These are phyloP conservation scores for Pseudococcus viburni DNA, from an alignment of 2,888 invertebrate species.

Conservation along the genomic window DNA sequence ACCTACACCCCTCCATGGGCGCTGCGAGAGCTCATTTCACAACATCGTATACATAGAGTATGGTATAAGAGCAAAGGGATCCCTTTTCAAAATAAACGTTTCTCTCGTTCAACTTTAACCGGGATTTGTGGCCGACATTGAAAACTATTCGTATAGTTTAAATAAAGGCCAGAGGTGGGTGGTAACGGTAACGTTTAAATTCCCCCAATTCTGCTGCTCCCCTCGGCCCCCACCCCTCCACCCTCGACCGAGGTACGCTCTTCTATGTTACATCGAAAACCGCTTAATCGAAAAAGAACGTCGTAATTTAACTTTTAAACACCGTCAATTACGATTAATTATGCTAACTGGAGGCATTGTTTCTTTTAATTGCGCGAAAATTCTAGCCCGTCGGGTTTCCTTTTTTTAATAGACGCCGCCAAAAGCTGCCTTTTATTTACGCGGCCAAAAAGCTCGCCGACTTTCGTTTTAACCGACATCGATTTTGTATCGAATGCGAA, in stretches of 20 bases:
- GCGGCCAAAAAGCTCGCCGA: too few relatives aligned
- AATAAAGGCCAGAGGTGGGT: background rate
- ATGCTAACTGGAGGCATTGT: slow-evolving; percentile 20
- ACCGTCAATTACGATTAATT: slow-evolving; percentile 52
- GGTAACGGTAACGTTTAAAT: background rate
- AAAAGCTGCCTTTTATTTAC: too few relatives aligned
- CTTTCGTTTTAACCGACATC: too few relatives aligned
- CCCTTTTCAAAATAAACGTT: slow-evolving; percentile 8
- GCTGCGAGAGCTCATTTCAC: too few relatives aligned
- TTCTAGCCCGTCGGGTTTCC: background rate
- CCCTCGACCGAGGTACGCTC: background rate
- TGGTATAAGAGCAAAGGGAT: background rate
- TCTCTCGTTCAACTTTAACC: slow-evolving; percentile 27
- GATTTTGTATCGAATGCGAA: too few relatives aligned
- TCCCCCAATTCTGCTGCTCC: background rate
- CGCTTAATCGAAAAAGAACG: slow-evolving; percentile 28
- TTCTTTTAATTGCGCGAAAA: slow-evolving; percentile 51
- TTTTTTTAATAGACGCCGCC: background rate
- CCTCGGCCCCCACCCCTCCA: too few relatives aligned
- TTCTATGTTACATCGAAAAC: slow-evolving; percentile 34
- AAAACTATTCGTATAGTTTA: slow-evolving; percentile 4
- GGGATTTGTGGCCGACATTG: slow-evolving; percentile 19
- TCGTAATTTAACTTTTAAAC: slow-evolving; percentile 49
- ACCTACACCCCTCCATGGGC: too few relatives aligned
- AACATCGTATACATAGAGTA: too few relatives aligned